Conservation (phyloP, 2,797 vertebrate species). For the Naso thynnoides region DNA sequence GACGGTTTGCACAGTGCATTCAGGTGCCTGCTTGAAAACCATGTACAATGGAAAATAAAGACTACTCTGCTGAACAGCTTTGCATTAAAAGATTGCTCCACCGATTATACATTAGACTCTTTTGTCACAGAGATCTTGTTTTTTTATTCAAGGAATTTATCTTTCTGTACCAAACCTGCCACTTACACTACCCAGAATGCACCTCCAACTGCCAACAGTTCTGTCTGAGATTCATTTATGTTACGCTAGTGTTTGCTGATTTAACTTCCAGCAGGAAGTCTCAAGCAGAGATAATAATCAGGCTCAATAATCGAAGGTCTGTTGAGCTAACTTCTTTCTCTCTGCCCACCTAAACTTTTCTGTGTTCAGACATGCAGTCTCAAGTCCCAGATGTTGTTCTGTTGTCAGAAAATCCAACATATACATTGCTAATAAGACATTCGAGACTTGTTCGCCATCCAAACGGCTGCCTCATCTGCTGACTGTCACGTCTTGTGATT, state of each 20-base stretch:
- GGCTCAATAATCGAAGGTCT: neutral
- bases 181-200: neutral
- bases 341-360: neutral
- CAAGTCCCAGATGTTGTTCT: no score
- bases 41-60: slow-evolving; percentile 6
- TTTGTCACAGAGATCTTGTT: neutral
- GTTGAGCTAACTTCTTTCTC: neutral
- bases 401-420: neutral
- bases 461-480: neutral
- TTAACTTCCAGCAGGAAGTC: no score
- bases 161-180: neutral
- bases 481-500: neutral
- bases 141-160: neutral
- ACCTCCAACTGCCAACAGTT: neutral
- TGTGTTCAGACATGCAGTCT: neutral
- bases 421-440: neutral
- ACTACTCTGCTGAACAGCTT: neutral
- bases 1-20: slow-evolving; percentile 6
- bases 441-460: neutral
- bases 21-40: slow-evolving; percentile 10
- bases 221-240: neutral
- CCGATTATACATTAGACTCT: neutral
- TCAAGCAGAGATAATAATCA: neutral
- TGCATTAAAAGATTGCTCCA: neutral
- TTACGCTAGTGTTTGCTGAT: neutral